A percentile compares a stretch with the other conserved stretches of the same genome.
Evolutionary conservation across 30 jellyfish, hydroid and myxozoan species (phyloP).

Genomic region (Haliclystus octoradiatus): DNA sequence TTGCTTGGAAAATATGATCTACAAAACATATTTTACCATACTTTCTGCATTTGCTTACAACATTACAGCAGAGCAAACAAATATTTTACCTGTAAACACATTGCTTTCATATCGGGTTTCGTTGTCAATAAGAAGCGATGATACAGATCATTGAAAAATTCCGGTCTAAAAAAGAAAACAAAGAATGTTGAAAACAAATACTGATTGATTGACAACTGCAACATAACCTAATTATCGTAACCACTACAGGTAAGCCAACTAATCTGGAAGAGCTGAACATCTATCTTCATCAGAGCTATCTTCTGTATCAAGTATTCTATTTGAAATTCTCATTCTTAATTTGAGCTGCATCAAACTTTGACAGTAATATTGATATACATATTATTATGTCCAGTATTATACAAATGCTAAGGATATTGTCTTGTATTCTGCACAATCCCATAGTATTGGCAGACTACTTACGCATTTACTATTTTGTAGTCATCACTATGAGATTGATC

Average conservation of each 20-base stretch:
- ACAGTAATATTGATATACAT: no score
- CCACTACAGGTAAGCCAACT: not conserved
- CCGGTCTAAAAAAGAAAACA: constrained; percentile 19
- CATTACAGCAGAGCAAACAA: not conserved
- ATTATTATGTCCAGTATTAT: no score
- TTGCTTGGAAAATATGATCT: no score
- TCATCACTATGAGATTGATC: constrained; percentile 39
- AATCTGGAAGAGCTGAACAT: not conserved
- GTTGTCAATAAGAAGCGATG: constrained; percentile 83
- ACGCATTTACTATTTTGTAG: constrained; percentile 68
- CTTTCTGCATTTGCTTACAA: no score
- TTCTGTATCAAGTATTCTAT: not conserved
- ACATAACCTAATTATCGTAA: not conserved
- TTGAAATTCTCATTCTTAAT: no score
- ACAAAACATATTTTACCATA: no score
- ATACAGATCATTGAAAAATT: constrained; percentile 82
- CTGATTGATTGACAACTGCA: not conserved
- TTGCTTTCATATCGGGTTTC: constrained; percentile 95
- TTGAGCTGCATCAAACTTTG: no score
- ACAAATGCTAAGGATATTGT: no score
- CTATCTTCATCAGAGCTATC: not conserved
- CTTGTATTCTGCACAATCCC: no score
- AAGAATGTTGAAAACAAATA: not conserved
- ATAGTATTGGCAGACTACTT: not conserved
- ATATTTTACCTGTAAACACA: constrained; percentile 78